These are phyloP conservation scores for Otus sunia DNA, from an alignment of 2,113 vertebrate genomes.

Conservation along the genomic window DNA sequence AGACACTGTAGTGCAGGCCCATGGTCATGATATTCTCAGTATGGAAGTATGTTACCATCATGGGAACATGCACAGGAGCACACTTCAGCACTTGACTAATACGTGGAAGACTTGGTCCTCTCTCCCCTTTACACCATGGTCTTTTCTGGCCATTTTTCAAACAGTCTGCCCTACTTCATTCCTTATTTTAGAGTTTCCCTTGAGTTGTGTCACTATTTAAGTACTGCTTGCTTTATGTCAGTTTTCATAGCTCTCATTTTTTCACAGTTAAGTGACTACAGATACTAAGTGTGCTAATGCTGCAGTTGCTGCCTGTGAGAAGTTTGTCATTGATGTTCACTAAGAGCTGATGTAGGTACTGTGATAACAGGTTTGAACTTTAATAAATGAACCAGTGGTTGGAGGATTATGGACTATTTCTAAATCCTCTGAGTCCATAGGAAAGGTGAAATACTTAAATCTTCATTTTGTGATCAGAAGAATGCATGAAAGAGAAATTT, in stretches of 20 bases:
- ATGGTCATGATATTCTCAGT: not conserved
- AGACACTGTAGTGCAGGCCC: not conserved
- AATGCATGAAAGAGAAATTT: not conserved
- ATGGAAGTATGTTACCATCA: not conserved
- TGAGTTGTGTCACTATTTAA: not conserved
- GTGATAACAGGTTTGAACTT: not conserved
- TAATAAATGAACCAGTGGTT: not conserved
- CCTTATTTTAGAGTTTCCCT: not conserved
- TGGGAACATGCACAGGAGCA: fast-evolving
- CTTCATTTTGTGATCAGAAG: slow-evolving; percentile 16
- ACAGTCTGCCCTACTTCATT: not conserved
- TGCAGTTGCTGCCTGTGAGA: not conserved
- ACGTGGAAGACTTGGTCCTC: not conserved
- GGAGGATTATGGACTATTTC: not conserved
- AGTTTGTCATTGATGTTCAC: not conserved
- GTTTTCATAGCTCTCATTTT: not conserved
- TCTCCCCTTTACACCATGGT: not conserved
- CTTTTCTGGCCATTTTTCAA: not conserved
- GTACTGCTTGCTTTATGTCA: not conserved
- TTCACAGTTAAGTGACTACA: not conserved
- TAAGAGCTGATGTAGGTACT: not conserved
- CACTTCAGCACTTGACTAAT: not conserved
- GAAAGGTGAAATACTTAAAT: slow-evolving; percentile 36
- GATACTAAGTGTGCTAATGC: not conserved
- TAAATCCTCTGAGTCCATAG: not conserved